Evolutionary conservation across 2,113 vertebrate species (phyloP), one percentile per base, ranked within the genome.

Genomic region (Lamprotornis superbus): DNA sequence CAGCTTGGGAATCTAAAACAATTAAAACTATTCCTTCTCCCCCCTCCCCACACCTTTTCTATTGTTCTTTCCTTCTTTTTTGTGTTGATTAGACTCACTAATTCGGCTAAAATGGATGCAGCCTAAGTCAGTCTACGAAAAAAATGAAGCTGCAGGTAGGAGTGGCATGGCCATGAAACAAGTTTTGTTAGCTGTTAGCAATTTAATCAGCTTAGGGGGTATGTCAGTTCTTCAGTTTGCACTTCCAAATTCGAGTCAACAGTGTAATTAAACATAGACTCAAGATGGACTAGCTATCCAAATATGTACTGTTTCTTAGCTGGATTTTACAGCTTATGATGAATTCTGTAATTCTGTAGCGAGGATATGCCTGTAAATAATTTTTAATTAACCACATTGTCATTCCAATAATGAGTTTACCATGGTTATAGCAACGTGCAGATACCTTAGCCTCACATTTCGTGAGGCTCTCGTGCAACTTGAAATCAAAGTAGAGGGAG

Each of bases 301-400:
- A 93, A 91, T 74, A 89, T 55, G 50, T 70, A 77, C 55, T 17
- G 42, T 46, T 88, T 68, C 83, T 86, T 77, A 52, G 70, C 59
- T 50, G 46, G 47, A 73, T 81, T 95, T 81, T 87, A 50, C 59
- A 76, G 50, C 30, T 88, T 86, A 83, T 24, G 37, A 65, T 49
- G n/a, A 88, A 71, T 73, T 68, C 53, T 57, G 31, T 37, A 78
- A 74, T 84, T 70, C 30, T 60, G 35, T 47, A 79, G 20, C 3
- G 4, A 37, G 18, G 3, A 85, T 75, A 75, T 42, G 11, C 5
- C 53, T 60, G 27, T 47, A 90, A 95, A 73, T 85, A 82, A 15
- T 90, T 79, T 60, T 85, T 69, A 82, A 82, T 79, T 85, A 85
- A 85, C 35, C 67, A 64, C 24, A 27, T 3, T 56, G 18, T 47